Base-by-base conservation (phyloP, 2,888 invertebrate genomes). In the Coelogynopora nodosa region DNA sequence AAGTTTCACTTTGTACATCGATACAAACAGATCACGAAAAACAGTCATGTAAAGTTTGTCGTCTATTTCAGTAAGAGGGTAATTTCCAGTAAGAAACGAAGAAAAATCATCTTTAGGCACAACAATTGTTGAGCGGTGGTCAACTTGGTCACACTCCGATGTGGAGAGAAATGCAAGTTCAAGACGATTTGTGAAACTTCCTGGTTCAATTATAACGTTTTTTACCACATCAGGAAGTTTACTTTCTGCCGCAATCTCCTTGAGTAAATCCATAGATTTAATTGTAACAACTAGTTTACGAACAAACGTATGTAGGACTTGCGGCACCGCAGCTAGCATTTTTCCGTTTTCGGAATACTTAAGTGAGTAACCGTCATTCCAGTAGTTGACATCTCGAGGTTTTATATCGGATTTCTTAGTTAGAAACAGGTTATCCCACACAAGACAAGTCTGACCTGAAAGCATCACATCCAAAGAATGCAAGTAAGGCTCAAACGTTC, bases 401-500 rank as follows among this genome's bases (percentile, higher is more conserved):
- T n/a, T 5, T 10, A 80, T 28, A 80, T 80, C 81, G 10, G 27
- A 27, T n/a, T 28, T 23, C 27, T 80, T 80, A 5, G 81, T 28
- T 23, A 80, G 5, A 80, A 80, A 80, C 81, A 80, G n/a, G 5
- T 80, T 23, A 18, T 49, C 49, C 49, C 49, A 49, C 5, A 49
- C 49, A 49, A 13, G 18, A 49, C 49, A 49, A 80, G 81, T 23
- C 5, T 28, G 81, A 80, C 81, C 81, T 13, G 27, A 27, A 5
- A 80, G 29, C n/a, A 80, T n/a, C 23, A 27, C 27, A 23, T 80
- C 81, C 81, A 80, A 13, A 5, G 81, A 80, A 27, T n/a, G 27
- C 81, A 80, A 80, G 23, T 80, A 80, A 13, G 81, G 81, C n/a
- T 80, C 81, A 80, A 80, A 23, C 27, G 81, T 80, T 23, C 27